phyloP scores from a whole-genome alignment of 1,140 invertebrate species.

The Ooceraea biroi region DNA sequence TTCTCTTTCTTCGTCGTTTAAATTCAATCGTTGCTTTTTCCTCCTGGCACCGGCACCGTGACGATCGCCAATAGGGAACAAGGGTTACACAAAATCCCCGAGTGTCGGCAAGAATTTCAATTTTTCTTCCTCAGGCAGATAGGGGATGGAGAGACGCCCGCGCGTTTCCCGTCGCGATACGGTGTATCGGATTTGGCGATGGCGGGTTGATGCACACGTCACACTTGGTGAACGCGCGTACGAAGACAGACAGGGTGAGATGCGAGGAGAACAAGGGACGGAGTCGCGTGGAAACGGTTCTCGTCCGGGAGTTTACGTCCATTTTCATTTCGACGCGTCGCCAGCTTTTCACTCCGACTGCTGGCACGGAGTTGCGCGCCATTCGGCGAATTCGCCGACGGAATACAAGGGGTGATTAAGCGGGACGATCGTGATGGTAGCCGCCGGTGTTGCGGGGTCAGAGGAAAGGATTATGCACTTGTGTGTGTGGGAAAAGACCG shows the following conservation, averaged over 20 bases:
- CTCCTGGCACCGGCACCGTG: neutral
- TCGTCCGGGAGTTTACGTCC: conserved; percentile 66
- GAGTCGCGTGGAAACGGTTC: conserved; percentile 43
- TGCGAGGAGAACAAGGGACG: neutral
- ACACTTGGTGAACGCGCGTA: conserved; percentile 35
- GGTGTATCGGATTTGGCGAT: conserved; percentile 40
- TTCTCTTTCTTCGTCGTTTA: neutral
- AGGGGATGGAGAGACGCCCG: neutral
- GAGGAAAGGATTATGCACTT: conserved; percentile 17
- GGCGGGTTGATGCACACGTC: conserved; percentile 55
- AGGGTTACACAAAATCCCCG: neutral
- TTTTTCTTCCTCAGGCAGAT: conserved; percentile 3
- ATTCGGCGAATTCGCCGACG: conserved; percentile 45
- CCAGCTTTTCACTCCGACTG: conserved; percentile 37
- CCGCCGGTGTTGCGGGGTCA: too few species aligned
- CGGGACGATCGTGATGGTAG: conserved; percentile 2
- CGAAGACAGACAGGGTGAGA: conserved; percentile 38
- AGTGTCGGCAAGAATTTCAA: conserved; percentile 13
- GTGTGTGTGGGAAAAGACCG: conserved; percentile 34
- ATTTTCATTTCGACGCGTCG: conserved; percentile 69
- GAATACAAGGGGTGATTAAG: conserved; percentile 48
- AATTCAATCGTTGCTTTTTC: neutral
- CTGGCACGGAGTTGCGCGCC: conserved; percentile 18
- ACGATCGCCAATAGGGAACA: neutral
- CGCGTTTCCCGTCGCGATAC: conserved; percentile 15